Percentiles rank a stretch among this genome's conserved stretches.
These are phyloP conservation scores for Galemys pyrenaicus DNA, from an alignment of 2,113 vertebrate species.

Conservation along the genomic window DNA sequence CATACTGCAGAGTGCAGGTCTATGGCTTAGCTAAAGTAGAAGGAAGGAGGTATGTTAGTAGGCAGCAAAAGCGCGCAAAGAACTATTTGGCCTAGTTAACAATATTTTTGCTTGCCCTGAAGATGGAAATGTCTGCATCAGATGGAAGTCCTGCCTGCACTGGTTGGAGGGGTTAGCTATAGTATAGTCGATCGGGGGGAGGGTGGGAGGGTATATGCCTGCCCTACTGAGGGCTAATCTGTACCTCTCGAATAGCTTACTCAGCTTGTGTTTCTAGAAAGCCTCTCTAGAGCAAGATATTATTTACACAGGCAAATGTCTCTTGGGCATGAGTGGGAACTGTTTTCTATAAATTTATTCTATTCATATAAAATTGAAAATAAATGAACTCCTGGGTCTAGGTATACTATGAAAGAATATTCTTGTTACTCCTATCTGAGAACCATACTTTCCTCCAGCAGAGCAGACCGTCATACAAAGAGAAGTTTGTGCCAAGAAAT, in stretches of 20 bases:
- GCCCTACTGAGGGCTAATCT: background rate
- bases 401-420: slow-evolving; percentile 42
- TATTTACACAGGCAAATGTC: slow-evolving; percentile 26
- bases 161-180: background rate
- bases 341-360: slow-evolving; percentile 48
- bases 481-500: slow-evolving; percentile 35
- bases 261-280: slow-evolving; percentile 15
- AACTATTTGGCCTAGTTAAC: slow-evolving; percentile 10
- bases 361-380: slow-evolving; percentile 56
- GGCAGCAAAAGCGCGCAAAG: background rate
- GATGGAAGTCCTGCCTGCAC: background rate
- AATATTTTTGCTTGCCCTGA: background rate
- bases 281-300: slow-evolving; percentile 2
- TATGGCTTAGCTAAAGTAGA: background rate
- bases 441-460: slow-evolving; percentile 21
- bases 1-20: background rate
- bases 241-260: background rate
- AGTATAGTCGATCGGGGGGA: background rate
- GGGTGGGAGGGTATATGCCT: background rate
- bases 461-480: slow-evolving; percentile 27
- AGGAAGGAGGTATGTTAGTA: background rate
- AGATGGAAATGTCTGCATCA: background rate
- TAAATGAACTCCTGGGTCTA: slow-evolving; percentile 43
- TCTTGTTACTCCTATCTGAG: background rate
- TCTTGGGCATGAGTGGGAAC: background rate